Conservation (phyloP, 2,888 invertebrate species). For the Eudemis profundana region DNA sequence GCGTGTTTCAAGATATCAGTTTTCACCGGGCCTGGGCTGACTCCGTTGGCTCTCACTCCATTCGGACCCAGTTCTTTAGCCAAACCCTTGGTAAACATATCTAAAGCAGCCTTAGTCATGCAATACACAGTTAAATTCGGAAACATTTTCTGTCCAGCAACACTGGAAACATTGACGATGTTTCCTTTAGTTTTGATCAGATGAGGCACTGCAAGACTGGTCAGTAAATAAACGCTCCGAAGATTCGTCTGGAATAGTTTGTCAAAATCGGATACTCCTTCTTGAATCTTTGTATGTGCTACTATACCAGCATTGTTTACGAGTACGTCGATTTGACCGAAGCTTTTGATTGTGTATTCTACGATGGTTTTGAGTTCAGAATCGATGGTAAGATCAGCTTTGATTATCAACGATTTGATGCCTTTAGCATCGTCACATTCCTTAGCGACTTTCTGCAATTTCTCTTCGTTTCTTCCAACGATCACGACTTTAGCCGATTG, state of each 20-base stretch:
- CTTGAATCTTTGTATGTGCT: constrained; percentile 28
- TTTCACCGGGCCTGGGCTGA: constrained; percentile 93
- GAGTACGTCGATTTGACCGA: constrained; percentile 13
- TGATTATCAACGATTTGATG: background rate
- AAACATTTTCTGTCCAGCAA: constrained; percentile 91
- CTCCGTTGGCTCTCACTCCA: constrained; percentile 90
- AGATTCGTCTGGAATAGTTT: constrained; percentile 91
- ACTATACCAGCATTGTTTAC: constrained; percentile 58
- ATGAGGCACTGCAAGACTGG: constrained; percentile 91
- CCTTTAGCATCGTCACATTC: constrained; percentile 11
- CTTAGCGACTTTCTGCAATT: background rate
- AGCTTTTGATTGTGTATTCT: background rate
- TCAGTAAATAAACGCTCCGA: constrained; percentile 88
- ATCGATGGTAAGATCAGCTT: constrained; percentile 12
- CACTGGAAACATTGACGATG: constrained; percentile 94
- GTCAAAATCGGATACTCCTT: constrained; percentile 89
- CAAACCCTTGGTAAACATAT: constrained; percentile 93
- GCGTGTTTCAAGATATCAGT: constrained; percentile 90
- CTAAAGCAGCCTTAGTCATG: constrained; percentile 93
- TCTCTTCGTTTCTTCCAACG: constrained; percentile 15
- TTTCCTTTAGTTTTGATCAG: constrained; percentile 89
- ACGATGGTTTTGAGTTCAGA: constrained; percentile 5
- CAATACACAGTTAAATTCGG: constrained; percentile 91
- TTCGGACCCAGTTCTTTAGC: constrained; percentile 90
- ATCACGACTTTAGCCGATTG: constrained; percentile 13